phyloP scores from a whole-genome alignment of 2,113 vertebrate species.

The Phalacrocorax pelagicus region DNA sequence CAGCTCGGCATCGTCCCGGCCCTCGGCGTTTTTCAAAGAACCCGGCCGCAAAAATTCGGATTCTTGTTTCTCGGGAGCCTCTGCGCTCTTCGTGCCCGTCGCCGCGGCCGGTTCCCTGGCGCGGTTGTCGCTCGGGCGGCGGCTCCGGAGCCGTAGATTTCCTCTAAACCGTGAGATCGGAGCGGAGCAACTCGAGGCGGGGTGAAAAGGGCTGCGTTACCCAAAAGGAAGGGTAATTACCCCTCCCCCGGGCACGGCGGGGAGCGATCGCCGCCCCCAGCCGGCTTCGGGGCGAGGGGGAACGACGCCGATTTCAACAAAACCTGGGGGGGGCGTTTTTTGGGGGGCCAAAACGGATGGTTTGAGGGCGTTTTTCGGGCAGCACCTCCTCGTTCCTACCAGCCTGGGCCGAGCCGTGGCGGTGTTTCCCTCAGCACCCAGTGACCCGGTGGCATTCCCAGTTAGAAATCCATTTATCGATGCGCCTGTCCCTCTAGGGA shows the following conservation, averaged over 20 bases:
- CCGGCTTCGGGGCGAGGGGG: not conserved
- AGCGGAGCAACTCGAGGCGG: no score
- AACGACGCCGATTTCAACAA: not conserved
- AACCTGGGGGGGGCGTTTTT: no score
- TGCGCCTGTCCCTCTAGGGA: not conserved
- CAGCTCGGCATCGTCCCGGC: not conserved
- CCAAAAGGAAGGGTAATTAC: not conserved
- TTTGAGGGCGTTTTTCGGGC: not conserved
- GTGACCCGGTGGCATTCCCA: not conserved
- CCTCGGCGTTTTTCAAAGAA: not conserved
- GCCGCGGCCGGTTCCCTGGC: not conserved
- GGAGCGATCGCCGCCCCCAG: not conserved
- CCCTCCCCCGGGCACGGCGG: not conserved
- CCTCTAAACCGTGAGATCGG: not conserved
- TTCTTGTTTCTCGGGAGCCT: not conserved
- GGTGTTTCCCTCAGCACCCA: not conserved
- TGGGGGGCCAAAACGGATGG: no score
- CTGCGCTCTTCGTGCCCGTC: not conserved
- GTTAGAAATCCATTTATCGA: not conserved
- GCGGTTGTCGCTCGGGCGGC: rapidly evolving
- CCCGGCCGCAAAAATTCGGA: no score
- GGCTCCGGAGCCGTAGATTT: not conserved
- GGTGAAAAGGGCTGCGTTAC: not conserved
- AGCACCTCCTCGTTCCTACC: not conserved
- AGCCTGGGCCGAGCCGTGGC: not conserved